Evolutionary conservation across 2,113 vertebrate species (phyloP).

Genomic region (Melanostigma gelatinosum): DNA sequence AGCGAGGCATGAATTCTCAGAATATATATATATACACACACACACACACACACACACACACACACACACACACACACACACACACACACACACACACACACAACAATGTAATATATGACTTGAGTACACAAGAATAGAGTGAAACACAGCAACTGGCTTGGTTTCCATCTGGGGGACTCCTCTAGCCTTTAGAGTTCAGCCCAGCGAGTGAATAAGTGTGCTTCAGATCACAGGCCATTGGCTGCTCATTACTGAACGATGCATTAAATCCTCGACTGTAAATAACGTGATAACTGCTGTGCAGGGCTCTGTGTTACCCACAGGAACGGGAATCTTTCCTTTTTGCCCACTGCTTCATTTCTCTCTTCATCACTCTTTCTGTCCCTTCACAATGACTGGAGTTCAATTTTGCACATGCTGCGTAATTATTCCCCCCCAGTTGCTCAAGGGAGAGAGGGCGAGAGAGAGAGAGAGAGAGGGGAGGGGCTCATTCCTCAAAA

Average conservation of each 20-base stretch:
- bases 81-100: not conserved
- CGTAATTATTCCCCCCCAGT: constrained; percentile 55
- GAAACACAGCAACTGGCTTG: constrained; percentile 17
- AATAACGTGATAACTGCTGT: constrained; percentile 61
- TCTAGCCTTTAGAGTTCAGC: constrained; percentile 36
- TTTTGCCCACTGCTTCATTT: not conserved
- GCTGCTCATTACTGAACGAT: constrained; percentile 53
- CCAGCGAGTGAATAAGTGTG: constrained; percentile 45
- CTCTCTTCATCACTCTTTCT: constrained; percentile 11
- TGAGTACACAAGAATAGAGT: not conserved
- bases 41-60: not conserved
- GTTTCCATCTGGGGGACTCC: constrained; percentile 20
- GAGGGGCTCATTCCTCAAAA: constrained; percentile 56
- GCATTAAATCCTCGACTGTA: constrained; percentile 59
- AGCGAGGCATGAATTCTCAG: not conserved
- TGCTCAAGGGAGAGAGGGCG: constrained; percentile 20
- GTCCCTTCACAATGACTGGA: constrained; percentile 4
- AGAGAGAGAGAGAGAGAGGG: not conserved
- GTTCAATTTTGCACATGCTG: constrained; percentile 37
- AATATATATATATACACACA: not conserved
- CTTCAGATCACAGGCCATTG: constrained; percentile 51
- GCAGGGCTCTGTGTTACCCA: constrained; percentile 25
- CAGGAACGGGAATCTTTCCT: constrained; percentile 30
- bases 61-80: not conserved
- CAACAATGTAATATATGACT: not conserved